Evolutionary conservation across 2,113 vertebrate genomes (phyloP), one percentile per base, ranked within the genome.

Genomic region (Marmota flaviventris): DNA sequence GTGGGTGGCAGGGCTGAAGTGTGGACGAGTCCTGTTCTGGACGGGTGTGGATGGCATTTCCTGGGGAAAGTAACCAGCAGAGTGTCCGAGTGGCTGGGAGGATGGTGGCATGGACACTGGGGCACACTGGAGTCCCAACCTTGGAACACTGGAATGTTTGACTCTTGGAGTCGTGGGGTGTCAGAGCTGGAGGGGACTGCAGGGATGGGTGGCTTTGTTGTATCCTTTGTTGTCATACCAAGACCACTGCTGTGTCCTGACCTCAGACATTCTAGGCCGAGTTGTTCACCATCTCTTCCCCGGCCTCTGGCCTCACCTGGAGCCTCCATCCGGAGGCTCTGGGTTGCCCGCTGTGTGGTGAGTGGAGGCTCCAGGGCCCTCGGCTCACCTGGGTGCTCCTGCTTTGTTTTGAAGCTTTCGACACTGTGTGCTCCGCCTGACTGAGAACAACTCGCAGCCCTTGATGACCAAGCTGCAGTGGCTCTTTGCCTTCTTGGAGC

Each of bases 401-500:
- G 56, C 91, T 97, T 97, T 93, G 58, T 95, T 94, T 95, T 20
- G 39, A 98, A 99, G 99, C 95, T 99, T 99, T 97, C 98, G 99
- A 42, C 99, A 99, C 77, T 98, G 98, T 0, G 99, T 99, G 94
- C 97, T 99, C 94, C 98, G 98, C 94, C 97, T 99, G 97, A 98
- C 98, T 0, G 98, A 99, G 97, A 98, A 98, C 97, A 99, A 98
- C 95, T 99, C 98, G 11, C 99, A 99, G 94, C 99, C 99, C 63
- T 96, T 99, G 98, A 99, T 99, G 99, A 98, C 98, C 94, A 99
- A 99, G 94, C 98, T 99, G 45, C 99, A 99, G 95, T 98, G 98
- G 98, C 98, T 99, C 69, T 99, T 99, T 94, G 99, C 99, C 8
- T 99, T 99, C 98, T 98, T 99, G 95, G 99, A 99, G 96, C 99